These are phyloP conservation scores for Agrochola litura DNA, from an alignment of 2,888 invertebrate genomes.

Conservation along the genomic window DNA sequence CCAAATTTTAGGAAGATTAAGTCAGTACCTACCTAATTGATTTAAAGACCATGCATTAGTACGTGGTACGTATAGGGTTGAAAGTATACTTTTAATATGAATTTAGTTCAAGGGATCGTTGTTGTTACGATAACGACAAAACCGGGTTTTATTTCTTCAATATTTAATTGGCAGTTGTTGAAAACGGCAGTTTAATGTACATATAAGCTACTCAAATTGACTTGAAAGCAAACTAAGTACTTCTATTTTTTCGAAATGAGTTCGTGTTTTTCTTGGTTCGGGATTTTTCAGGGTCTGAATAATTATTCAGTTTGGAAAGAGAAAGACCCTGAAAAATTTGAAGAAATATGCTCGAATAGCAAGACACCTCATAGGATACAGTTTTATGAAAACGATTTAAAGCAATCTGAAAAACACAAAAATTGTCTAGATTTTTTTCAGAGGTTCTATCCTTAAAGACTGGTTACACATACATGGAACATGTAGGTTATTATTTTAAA, in stretches of 20 bases:
- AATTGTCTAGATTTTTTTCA: background rate
- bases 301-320: background rate
- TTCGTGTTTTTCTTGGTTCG: background rate
- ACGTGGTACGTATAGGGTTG: background rate
- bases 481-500: background rate
- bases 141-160: conserved; percentile 23
- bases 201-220: too few species aligned
- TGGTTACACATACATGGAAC: background rate
- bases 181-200: too few species aligned
- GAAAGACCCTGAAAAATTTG: background rate
- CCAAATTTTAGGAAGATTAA: background rate
- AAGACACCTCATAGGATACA: background rate
- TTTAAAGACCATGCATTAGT: background rate
- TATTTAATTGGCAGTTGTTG: too few species aligned
- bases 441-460: too few species aligned
- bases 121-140: conserved; percentile 24
- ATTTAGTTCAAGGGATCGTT: conserved; percentile 33
- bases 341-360: background rate
- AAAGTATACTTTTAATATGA: conserved; percentile 2
- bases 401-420: background rate
- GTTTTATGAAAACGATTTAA: too few species aligned
- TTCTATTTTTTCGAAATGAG: background rate
- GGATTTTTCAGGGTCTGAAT: too few species aligned
- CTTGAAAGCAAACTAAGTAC: background rate
- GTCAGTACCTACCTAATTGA: background rate